Base-by-base conservation (phyloP, 2,113 vertebrate genomes). In the Arenaria interpres region DNA sequence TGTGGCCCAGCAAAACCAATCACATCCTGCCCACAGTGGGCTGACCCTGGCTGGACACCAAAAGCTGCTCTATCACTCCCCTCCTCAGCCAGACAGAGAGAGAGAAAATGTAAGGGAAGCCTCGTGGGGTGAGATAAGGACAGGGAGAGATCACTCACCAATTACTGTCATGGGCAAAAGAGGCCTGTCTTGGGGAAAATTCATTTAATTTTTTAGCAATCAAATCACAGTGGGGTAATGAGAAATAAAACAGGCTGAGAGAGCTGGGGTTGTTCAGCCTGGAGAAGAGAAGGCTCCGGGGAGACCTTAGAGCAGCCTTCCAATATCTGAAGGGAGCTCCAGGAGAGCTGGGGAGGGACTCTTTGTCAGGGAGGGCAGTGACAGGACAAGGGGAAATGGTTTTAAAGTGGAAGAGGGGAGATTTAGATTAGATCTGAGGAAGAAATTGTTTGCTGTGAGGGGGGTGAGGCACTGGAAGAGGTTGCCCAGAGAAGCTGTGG, bases 81-180 rank as follows among this genome's bases (percentile, higher is more conserved):
- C 18, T 62, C 63, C 54, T 69, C 48, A 56, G 72, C 17, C 1
- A 3, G 45, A 30, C 13, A 59, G 23, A 53, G 12, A 11, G 24
- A 46, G 23, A 62, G 15, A 68, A 28, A 82, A 43, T 10, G 13
- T 8, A 89, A 59, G 2, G 1, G 45, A 39, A 69, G 28, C 45
- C 27, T 66, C 3, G 0, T 0, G 10, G 32, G 51, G 37, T 2
- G 0, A 66, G 15, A 39, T 53, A 64, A 66, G 39, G 32, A 72
- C 28, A 57, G 37, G 20, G 45, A 79, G 37, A 79, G 37, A 73
- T 51, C 27, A 30, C 19, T 85, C 64, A 28, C 5, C 41, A 17
- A 10, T 39, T 51, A 45, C 35, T 4, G 2, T 16, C 41, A 56
- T 1, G 1, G 20, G 39, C 57, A 56, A 78, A 77, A 15, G 14